Base-by-base conservation (phyloP, 2,113 vertebrate genomes). In the Aptenodytes forsteri region DNA sequence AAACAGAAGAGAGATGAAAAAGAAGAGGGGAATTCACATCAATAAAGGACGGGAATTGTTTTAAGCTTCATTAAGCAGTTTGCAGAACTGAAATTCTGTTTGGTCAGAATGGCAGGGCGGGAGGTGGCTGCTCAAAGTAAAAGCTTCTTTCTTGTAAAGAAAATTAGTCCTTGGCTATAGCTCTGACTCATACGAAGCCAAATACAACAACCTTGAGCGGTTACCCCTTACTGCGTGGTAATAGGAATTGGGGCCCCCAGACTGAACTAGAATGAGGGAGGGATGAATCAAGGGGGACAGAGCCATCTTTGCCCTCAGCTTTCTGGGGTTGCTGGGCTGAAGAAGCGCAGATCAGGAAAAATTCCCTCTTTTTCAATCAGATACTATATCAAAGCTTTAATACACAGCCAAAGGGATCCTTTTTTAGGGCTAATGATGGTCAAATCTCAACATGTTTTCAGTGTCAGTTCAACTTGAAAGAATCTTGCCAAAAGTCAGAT, bases 361-460 rank as follows among this genome's bases (percentile, higher is more conserved):
- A 96, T 23, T 67, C 49, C 82, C 92, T 76, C 46, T 40, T 95
- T 89, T 95, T 83, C 86, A 84, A 71, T 91, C 92, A 96, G 93
- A 95, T 92, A 75, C 56, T 55, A 16, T 95, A 90, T 89, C 92
- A 97, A 80, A 87, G 90, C 94, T 90, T 67, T 77, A 61, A 84
- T 78, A 82, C 70, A 52, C 75, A 94, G 96, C 97, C 97, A 71
- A 95, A 94, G 83, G 94, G 96, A 95, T 82, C 81, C 95, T 91
- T 89, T 96, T 90, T 79, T 73, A 44, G 79, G 91, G 76, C 91
- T 97, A 96, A 97, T 95, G 96, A 54, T 97, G 95, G 96, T 97
- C 97, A 95, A 81, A 97, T 97, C 97, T 87, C 86, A 98, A 97
- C 97, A 97, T 44, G 96, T 97, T 97, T 89, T 80, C 69, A 14